Conservation (phyloP, 1,140 invertebrate species). For the Pentalonia nigronervosa region DNA sequence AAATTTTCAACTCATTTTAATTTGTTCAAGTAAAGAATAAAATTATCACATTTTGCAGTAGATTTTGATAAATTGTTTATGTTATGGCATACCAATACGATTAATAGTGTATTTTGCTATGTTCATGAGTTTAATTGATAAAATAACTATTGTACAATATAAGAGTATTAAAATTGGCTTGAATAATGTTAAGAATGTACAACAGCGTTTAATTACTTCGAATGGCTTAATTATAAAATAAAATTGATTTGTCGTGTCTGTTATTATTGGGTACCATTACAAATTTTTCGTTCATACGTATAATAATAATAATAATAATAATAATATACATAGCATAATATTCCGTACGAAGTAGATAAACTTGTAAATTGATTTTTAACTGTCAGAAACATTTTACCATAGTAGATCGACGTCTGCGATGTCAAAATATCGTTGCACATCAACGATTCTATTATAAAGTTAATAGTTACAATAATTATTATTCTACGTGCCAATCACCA, state of each 20-base stretch:
- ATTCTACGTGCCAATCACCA: too few species aligned
- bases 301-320: too few species aligned
- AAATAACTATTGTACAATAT: background rate
- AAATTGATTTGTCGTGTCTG: background rate
- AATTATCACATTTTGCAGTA: background rate
- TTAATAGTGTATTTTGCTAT: background rate
- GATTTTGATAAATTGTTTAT: background rate
- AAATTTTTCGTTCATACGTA: background rate
- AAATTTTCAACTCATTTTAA: background rate
- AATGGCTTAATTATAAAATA: background rate
- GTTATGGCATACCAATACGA: background rate
- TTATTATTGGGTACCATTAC: background rate
- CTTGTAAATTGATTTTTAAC: background rate
- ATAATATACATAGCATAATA: background rate
- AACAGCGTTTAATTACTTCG: background rate
- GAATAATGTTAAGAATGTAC: background rate
- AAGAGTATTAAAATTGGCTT: background rate
- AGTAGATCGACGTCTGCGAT: background rate
- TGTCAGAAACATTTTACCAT: background rate
- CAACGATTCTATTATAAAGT: too few species aligned
- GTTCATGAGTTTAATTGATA: background rate
- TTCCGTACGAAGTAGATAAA: background rate
- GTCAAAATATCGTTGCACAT: background rate
- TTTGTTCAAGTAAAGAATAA: background rate
- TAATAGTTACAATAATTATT: too few species aligned